Percentiles rank a stretch among this genome's conserved stretches.
phyloP scores from a whole-genome alignment of 2,113 vertebrate genomes.

The Muntiacus reevesi region DNA sequence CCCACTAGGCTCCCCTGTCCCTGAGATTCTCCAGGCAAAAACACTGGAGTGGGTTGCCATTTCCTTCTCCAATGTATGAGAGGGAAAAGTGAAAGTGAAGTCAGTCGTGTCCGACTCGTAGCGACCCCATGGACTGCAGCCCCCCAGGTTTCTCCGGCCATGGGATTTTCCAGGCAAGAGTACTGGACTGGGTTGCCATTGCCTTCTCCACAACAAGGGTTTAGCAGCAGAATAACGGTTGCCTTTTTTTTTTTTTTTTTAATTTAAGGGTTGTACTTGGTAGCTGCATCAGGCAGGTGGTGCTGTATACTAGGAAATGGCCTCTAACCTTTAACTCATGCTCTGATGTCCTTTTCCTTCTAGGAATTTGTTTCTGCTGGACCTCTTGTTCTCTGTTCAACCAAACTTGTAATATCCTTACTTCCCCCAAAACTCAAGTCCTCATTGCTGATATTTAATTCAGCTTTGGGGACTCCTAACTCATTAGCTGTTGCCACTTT shows the following conservation, averaged over 20 bases:
- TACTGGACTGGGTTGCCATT: too few species aligned
- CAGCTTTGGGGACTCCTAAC: neutral
- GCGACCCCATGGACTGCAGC: too few species aligned
- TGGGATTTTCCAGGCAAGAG: too few species aligned
- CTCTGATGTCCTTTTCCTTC: neutral
- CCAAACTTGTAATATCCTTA: neutral
- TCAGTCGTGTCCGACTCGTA: too few species aligned
- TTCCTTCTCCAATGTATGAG: too few species aligned
- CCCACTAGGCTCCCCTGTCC: too few species aligned
- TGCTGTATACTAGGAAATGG: neutral
- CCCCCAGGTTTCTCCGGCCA: too few species aligned
- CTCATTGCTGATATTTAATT: neutral
- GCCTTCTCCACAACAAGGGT: neutral
- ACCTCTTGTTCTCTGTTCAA: neutral
- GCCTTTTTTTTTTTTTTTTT: neutral
- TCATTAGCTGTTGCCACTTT: neutral
- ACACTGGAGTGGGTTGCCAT: too few species aligned
- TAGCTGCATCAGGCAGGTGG: neutral
- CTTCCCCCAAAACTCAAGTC: neutral
- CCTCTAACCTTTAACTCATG: neutral
- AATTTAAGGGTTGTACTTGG: neutral
- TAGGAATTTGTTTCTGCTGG: neutral
- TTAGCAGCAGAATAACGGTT: neutral
- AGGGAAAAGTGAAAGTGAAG: too few species aligned
- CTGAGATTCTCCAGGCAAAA: too few species aligned